Base-by-base conservation (phyloP, 2,113 vertebrate species). In the Hippocampus barbouri region DNA sequence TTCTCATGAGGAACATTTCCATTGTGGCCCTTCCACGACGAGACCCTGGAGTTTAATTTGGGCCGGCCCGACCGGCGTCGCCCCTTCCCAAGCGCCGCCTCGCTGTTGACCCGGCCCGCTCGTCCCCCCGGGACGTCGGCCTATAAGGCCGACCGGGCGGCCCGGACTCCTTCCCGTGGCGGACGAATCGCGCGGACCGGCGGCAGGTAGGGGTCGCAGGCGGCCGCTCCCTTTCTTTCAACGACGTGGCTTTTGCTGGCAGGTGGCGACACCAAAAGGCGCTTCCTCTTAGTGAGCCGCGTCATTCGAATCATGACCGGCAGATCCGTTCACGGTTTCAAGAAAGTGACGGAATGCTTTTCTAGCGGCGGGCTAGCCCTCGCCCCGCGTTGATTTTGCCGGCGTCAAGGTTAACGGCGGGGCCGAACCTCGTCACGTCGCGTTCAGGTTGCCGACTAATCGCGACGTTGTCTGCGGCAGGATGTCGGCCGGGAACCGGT, bases 401-500 rank as follows among this genome's bases (percentile, higher is more conserved):
- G 18, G 49, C 7, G 49, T 34, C 30, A 5, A 30, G 16, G 16
- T 51, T 51, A 20, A 18, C 49, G 16, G 4, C 6, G 49, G 4
- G 18, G 4, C 16, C 49, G 7, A 20, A 14, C 45, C 47, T 49
- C 12, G 15, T 4, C 15, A 18, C 47, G 43, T 2, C 11, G 41
- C 20, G 8, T 54, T 54, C 51, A 1, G 11, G 1, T 60, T 18
- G 15, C 27, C 15, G 59, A 34, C 6, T 34, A 61, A 61, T 34
- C 23, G 59, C 5, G 6, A 81, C 78, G 85, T 54, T 61, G 72
- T 72, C 76, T 11, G n/a, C 53, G n/a, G 12, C 56, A 6, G 10
- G 15, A 40, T 30, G 0, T 54, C 21, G 0, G 45, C 40, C 64
- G 45, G 66, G 25, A 93, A 93, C 85, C 47, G 71, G 43, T 91